Evolutionary conservation across 2,888 invertebrate genomes (phyloP).

Genomic region (Torymus texanus): DNA sequence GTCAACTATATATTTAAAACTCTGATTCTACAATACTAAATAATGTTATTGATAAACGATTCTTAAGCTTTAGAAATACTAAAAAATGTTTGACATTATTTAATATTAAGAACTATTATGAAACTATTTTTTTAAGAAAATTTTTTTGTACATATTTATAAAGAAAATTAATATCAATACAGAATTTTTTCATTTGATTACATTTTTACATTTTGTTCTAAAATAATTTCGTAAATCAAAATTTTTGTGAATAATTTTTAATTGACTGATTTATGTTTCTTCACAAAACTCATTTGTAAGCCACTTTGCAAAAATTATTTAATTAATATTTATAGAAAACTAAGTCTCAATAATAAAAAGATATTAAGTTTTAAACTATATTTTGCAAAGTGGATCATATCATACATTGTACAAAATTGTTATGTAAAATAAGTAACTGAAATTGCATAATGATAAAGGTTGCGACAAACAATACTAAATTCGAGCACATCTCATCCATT

Average conservation of each 20-base stretch:
- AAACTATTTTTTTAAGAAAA: neutral
- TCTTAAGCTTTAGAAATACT: slow-evolving; percentile 25
- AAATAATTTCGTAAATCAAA: neutral
- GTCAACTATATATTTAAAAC: too few species aligned
- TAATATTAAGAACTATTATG: slow-evolving; percentile 11
- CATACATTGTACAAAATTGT: slow-evolving; percentile 4
- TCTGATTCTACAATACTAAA: too few species aligned
- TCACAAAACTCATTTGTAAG: slow-evolving; percentile 58
- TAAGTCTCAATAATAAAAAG: too few species aligned
- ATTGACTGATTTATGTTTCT: slow-evolving; percentile 39
- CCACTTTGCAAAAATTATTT: slow-evolving; percentile 62
- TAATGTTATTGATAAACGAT: neutral
- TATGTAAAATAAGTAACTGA: slow-evolving; percentile 59
- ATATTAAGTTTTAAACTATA: neutral
- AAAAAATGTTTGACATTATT: slow-evolving; percentile 17
- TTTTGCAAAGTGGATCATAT: slow-evolving; percentile 47
- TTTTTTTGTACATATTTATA: neutral
- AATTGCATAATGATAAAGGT: slow-evolving; percentile 72
- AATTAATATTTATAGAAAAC: neutral
- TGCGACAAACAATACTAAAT: slow-evolving; percentile 71
- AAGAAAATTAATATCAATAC: neutral
- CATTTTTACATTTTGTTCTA: neutral
- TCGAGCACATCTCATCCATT: slow-evolving; percentile 69
- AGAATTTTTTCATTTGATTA: slow-evolving; percentile 9
- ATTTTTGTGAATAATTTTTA: slow-evolving; percentile 16